Conservation (phyloP, 2,113 vertebrate species). For the Forbesichthys agassizii region DNA sequence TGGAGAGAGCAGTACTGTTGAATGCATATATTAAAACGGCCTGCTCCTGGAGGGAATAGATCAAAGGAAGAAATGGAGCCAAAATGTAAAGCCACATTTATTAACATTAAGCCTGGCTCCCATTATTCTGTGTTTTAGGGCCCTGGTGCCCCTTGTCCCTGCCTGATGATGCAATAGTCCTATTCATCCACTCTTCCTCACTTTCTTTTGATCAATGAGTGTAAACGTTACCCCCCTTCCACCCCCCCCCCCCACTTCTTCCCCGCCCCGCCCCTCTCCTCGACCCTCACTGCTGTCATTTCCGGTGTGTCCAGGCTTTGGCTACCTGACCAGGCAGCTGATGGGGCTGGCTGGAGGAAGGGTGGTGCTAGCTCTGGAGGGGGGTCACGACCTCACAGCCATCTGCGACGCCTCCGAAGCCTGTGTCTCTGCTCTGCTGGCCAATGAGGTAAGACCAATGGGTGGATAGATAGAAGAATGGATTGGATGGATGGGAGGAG, state of each 20-base stretch:
- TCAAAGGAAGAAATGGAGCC: conserved; percentile 54
- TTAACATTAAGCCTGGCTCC: conserved; percentile 74
- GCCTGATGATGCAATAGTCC: conserved; percentile 63
- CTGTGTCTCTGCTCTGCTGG: conserved; percentile 93
- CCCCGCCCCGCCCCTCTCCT: conserved; percentile 3
- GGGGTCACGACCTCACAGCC: conserved; percentile 96
- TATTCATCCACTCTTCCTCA: conserved; percentile 25
- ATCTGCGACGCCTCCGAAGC: conserved; percentile 97
- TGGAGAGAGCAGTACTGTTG: conserved; percentile 19
- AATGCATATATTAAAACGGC: conserved; percentile 42
- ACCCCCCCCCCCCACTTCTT: conserved; percentile 21
- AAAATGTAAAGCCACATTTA: conserved; percentile 48
- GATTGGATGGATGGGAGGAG: conserved; percentile 1
- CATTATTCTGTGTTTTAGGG: conserved; percentile 54
- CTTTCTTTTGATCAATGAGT: conserved; percentile 66
- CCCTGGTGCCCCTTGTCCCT: conserved; percentile 41
- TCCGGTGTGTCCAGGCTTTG: conserved; percentile 84
- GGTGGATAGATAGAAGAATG: neutral
- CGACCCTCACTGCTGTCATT: conserved; percentile 53
- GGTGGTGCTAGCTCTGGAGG: conserved; percentile 91
- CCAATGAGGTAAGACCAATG: conserved; percentile 86
- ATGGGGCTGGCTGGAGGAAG: conserved; percentile 95
- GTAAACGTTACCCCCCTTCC: conserved; percentile 25
- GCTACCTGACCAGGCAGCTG: conserved; percentile 97
- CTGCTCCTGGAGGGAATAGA: conserved; percentile 38